Base-by-base conservation (phyloP, 2,797 vertebrate genomes). In the Gymnopithys bicolor region DNA sequence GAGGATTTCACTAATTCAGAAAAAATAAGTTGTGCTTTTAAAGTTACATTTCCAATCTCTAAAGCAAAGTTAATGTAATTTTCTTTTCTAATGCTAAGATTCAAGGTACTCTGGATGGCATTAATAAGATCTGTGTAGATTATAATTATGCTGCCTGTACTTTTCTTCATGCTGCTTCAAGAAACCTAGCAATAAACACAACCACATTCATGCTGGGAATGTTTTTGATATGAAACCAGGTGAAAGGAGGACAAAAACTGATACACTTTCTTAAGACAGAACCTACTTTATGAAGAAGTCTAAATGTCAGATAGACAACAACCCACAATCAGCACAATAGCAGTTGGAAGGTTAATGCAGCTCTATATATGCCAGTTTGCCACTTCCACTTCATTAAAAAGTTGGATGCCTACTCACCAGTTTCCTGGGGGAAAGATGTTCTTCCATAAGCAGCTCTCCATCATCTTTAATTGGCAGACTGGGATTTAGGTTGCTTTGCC, bases 401-500 rank as follows among this genome's bases (percentile, higher is more conserved):
- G 45, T 22, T 81, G 67, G n/a, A 84, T 52, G 46, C 28, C 66
- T 55, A 95, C 98, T 97, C 74, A 99, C 99, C 98, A 99, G 96
- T 51, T 97, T 98, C 76, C 98, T 96, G 30, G 97, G 98, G 59
- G 98, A 98, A 64, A 99, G 97, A 93, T 96, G 97, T 55, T 98
- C 97, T 55, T 98, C 98, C n/a, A 97, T 51, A 87, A 97, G 93
- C 48, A 79, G 81, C 23, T 98, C 96, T 90, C 97, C 89, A 5
- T 98, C 97, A 48, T 71, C 87, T 82, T 94, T 96, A 95, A 77
- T 79, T 75, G 89, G 56, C 2, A 98, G 99, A 77, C 93, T 97
- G 81, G 99, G 98, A 94, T 99, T 99, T 79, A 97, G 94, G 30
- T 84, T 96, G n/a, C 96, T 97, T 74, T 92, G 98, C 96, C 97